Evolutionary conservation across 35 echinoderm and acorn worm species (phyloP).

Genomic region (Lytechinus pictus): DNA sequence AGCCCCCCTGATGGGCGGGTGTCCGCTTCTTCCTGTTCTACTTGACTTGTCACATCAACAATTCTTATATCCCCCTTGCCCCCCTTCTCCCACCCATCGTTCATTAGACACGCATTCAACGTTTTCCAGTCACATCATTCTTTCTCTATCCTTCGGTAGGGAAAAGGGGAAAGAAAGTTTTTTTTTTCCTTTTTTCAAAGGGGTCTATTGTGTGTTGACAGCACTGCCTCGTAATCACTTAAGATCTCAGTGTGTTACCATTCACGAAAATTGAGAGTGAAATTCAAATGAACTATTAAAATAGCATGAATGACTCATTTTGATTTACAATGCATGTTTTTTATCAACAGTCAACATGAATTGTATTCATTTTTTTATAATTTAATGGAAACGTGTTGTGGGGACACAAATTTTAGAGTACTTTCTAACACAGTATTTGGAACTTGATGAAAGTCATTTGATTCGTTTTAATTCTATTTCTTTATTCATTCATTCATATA

Average conservation of each 20-base stretch:
- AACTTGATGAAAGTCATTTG: too few relatives aligned
- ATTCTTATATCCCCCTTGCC: background rate
- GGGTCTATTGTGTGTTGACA: background rate
- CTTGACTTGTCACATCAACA: background rate
- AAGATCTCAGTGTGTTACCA: background rate
- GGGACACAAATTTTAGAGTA: background rate
- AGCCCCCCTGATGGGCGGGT: background rate
- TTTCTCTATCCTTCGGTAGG: background rate
- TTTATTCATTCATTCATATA: background rate
- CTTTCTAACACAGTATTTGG: background rate
- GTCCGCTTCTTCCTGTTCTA: background rate
- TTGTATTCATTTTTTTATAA: background rate
- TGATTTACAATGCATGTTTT: background rate
- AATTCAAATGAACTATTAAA: background rate
- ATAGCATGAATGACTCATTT: background rate
- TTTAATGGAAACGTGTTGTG: background rate
- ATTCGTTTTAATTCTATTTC: too few relatives aligned
- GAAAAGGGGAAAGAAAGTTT: background rate
- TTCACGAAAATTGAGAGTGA: background rate
- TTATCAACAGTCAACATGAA: background rate
- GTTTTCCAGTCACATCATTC: background rate
- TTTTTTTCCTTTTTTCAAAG: background rate
- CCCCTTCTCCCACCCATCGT: background rate
- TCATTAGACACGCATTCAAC: background rate
- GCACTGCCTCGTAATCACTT: background rate